Evolutionary conservation across 2,888 invertebrate species (phyloP).

Genomic region (Melipona bicolor): DNA sequence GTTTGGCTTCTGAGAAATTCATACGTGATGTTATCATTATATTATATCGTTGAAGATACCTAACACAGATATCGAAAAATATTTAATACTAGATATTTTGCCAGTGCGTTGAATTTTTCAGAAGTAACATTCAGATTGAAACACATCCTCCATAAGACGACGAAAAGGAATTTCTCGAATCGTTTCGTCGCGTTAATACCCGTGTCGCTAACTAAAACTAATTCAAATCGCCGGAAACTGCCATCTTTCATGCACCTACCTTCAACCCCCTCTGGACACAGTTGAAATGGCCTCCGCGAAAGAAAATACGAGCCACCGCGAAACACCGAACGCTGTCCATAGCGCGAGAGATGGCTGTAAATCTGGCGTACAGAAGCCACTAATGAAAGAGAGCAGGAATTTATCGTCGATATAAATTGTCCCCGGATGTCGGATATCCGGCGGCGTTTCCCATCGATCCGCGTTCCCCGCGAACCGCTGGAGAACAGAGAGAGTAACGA

Average conservation of each 20-base stretch:
- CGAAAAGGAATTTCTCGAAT: neutral
- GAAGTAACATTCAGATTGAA: no score
- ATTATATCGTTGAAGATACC: no score
- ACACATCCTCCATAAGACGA: neutral
- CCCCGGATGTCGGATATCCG: constrained; percentile 60
- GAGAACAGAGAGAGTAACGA: constrained; percentile 2
- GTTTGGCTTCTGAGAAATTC: no score
- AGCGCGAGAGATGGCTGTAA: constrained; percentile 58
- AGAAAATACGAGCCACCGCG: constrained; percentile 3
- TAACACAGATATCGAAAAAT: no score
- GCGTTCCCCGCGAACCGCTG: constrained; percentile 9
- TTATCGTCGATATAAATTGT: constrained; percentile 82
- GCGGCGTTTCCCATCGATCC: constrained; percentile 61
- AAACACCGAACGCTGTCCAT: constrained; percentile 5
- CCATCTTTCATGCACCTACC: no score
- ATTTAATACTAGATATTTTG: no score
- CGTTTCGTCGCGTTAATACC: neutral
- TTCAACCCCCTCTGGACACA: neutral
- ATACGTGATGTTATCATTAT: no score
- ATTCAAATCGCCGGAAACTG: neutral
- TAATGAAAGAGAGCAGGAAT: constrained; percentile 82
- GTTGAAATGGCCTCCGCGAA: neutral
- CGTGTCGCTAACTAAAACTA: neutral
- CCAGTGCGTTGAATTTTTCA: no score
- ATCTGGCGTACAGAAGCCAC: constrained; percentile 73